Evolutionary conservation across 2,797 vertebrate genomes (phyloP), one percentile per base, ranked within the genome.

Genomic region (Morelia viridis): DNA sequence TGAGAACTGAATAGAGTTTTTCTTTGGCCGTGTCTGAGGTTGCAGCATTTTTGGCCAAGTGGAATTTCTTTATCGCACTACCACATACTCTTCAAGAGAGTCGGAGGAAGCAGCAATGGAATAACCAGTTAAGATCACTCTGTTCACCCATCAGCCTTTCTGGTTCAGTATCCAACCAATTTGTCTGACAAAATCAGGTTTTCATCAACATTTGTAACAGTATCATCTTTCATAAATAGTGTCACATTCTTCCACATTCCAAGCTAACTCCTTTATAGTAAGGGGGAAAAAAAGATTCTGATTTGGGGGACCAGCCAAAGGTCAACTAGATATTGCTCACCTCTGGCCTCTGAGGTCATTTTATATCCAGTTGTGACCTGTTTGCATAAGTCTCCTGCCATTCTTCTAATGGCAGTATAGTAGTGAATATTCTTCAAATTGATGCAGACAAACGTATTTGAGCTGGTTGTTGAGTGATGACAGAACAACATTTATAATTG

Each of bases 401-500:
- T 41, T 76, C 35, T 22, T 41, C 17, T 76, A 76, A 76, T 41
- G 71, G 35, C 17, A 41, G 1, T 22, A 13, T 76, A 22, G 1
- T 10, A 41, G 71, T 41, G 31, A 90, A 85, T 83, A 58, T 17
- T 65, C 85, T 90, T 87, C 85, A 65, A 87, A 94, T 91, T 61
- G 91, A 76, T n/a, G 17, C 35, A 65, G 28, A 7, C 68, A 90
- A 90, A 60, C 13, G 0, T 28, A 89, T 93, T 92, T 93, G 89
- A 93, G 80, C 56, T 88, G 28, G 28, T 26, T 57, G 90, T 94
- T 65, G 87, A 94, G 86, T 9, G 41, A 84, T 71, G 94, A 92
- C 60, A 93, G 87, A 92, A 91, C 41, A 1, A 0, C 12, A 6
- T 87, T 46, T 84, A 57, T 71, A 94, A 94, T 95, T 94, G 93